phyloP scores from a whole-genome alignment of 2,113 vertebrate species.

The Ageneiosus marmoratus region DNA sequence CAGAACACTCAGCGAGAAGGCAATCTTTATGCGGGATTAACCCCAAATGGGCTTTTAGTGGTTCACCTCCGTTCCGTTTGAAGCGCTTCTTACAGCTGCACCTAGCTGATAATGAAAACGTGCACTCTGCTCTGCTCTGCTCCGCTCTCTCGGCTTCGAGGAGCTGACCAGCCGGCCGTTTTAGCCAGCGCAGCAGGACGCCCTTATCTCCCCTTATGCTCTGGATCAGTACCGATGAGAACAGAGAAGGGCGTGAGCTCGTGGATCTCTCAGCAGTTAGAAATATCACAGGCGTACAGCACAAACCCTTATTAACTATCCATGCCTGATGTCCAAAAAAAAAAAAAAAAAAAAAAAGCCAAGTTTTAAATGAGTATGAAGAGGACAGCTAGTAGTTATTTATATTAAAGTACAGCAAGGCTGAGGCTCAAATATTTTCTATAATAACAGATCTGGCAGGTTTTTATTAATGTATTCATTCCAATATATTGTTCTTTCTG shows the following conservation, averaged over 20 bases:
- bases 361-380: background rate
- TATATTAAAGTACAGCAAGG: background rate
- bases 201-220: conserved; percentile 43
- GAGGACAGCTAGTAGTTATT: background rate
- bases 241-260: background rate
- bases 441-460: background rate
- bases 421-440: background rate
- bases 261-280: conserved; percentile 6
- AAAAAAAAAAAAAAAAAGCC: too few relatives aligned
- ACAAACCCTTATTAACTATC: conserved; percentile 13
- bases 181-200: conserved; percentile 40
- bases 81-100: conserved; percentile 49
- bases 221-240: conserved; percentile 31
- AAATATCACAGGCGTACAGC: conserved; percentile 30
- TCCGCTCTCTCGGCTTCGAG: conserved; percentile 41
- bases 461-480: background rate
- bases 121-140: background rate
- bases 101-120: conserved; percentile 54
- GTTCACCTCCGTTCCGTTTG: conserved; percentile 44
- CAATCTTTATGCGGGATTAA: conserved; percentile 56
- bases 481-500: background rate
- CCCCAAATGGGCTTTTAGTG: conserved; percentile 49
- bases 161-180: conserved; percentile 37
- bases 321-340: too few relatives aligned
- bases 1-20: conserved; percentile 41